Evolutionary conservation across 1,140 invertebrate species (phyloP).

Genomic region (Tetramorium simillimum): DNA sequence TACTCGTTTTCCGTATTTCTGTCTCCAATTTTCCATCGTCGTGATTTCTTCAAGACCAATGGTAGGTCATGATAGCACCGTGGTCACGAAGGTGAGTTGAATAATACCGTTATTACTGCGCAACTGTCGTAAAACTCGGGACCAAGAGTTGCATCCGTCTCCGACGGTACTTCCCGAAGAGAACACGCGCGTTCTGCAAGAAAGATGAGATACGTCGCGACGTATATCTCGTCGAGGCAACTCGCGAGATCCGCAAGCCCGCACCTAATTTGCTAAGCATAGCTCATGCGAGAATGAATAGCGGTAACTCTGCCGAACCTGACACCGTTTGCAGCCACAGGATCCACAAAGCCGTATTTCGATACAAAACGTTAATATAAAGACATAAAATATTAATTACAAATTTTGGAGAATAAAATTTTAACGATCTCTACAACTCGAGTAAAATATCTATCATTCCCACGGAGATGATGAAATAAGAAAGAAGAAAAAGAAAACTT

Average conservation of each 20-base stretch:
- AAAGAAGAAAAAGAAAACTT: neutral
- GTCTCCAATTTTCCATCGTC: constrained; percentile 19
- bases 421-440: neutral
- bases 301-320: constrained; percentile 37
- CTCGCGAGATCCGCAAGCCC: constrained; percentile 59
- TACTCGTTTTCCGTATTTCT: neutral
- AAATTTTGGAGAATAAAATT: neutral
- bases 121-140: constrained; percentile 80
- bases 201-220: constrained; percentile 69
- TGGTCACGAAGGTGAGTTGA: constrained; percentile 70
- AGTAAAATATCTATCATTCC: neutral
- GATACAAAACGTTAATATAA: neutral
- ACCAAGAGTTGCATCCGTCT: constrained; percentile 63
- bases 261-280: constrained; percentile 69
- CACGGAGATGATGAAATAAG: neutral
- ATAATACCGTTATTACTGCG: constrained; percentile 78
- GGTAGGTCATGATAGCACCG: constrained; percentile 35
- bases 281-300: constrained; percentile 6
- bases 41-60: constrained; percentile 74
- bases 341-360: neutral
- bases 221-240: constrained; percentile 34
- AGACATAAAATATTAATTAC: neutral
- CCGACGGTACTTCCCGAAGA: constrained; percentile 66
- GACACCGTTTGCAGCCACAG: neutral
- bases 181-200: constrained; percentile 64